Evolutionary conservation across 2,113 vertebrate species (phyloP).

Genomic region (Bambusicola thoracicus): DNA sequence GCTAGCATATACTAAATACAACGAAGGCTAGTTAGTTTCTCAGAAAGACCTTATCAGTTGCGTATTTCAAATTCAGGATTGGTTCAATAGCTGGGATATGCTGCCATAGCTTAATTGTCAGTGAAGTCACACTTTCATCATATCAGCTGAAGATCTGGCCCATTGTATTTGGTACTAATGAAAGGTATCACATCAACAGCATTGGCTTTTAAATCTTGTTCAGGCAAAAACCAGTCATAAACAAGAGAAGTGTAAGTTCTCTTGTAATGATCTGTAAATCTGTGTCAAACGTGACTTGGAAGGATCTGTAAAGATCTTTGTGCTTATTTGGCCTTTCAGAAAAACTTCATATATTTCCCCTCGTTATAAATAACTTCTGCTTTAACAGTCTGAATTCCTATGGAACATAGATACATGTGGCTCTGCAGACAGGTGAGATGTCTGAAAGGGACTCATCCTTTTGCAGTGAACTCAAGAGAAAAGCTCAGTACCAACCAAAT

Average conservation of each 20-base stretch:
- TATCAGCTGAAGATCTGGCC: not conserved
- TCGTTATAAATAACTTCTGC: not conserved
- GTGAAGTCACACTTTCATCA: not conserved
- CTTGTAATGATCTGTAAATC: not conserved
- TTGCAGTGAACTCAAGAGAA: not conserved
- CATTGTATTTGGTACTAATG: not conserved
- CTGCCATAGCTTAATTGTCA: not conserved
- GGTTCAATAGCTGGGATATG: not conserved
- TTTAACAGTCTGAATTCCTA: not conserved
- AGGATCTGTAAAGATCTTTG: not conserved
- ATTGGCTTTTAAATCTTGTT: not conserved
- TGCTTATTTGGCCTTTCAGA: not conserved
- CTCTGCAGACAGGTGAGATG: not conserved
- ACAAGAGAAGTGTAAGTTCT: not conserved
- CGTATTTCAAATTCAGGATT: not conserved
- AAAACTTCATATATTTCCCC: not conserved
- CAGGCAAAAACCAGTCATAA: not conserved
- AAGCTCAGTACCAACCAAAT: not conserved
- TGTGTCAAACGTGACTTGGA: not conserved
- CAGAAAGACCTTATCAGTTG: not conserved
- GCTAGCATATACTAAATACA: not conserved
- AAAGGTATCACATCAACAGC: not conserved
- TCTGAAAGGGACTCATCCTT: not conserved
- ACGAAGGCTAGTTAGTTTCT: not conserved
- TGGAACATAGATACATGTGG: not conserved